Percentiles rank a stretch among this genome's conserved stretches.
Conservation (phyloP, 1,140 invertebrate species). For the Battus philenor region DNA sequence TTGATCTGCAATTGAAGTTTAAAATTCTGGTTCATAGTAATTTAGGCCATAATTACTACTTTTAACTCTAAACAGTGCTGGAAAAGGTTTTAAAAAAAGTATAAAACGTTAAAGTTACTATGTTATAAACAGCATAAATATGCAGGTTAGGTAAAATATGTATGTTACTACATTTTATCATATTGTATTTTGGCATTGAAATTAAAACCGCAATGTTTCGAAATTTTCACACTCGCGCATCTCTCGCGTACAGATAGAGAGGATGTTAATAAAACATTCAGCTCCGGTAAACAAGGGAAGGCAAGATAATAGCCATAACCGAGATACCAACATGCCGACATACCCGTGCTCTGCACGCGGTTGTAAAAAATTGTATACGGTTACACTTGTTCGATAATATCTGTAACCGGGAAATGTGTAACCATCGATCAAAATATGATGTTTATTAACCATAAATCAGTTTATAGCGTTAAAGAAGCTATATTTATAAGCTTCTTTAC, state of each 20-base stretch:
- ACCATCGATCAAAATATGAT: conserved; percentile 30
- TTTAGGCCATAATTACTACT: too few relatives aligned
- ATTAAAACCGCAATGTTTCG: neutral
- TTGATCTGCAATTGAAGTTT: too few relatives aligned
- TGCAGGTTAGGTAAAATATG: too few relatives aligned
- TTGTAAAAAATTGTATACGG: conserved; percentile 11
- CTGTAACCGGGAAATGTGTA: conserved; percentile 4
- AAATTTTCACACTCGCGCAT: conserved; percentile 14
- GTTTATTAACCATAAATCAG: conserved; percentile 40
- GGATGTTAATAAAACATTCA: conserved; percentile 45
- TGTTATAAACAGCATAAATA: too few relatives aligned
- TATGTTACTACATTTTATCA: too few relatives aligned
- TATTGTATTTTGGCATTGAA: too few relatives aligned
- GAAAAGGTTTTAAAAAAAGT: too few relatives aligned
- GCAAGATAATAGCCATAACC: conserved; percentile 32
- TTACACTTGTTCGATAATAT: neutral
- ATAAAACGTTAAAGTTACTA: too few relatives aligned
- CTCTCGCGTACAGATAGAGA: conserved; percentile 29
- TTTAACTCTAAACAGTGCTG: too few relatives aligned
- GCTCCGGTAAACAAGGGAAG: conserved; percentile 34
- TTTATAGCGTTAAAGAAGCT: conserved; percentile 31
- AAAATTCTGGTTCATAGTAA: too few relatives aligned
- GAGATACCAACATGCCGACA: conserved; percentile 22
- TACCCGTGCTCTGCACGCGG: conserved; percentile 19
- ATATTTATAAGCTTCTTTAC: conserved; percentile 42